phyloP scores from a whole-genome alignment of 1,140 invertebrate genomes.

The Antheraea mylitta region DNA sequence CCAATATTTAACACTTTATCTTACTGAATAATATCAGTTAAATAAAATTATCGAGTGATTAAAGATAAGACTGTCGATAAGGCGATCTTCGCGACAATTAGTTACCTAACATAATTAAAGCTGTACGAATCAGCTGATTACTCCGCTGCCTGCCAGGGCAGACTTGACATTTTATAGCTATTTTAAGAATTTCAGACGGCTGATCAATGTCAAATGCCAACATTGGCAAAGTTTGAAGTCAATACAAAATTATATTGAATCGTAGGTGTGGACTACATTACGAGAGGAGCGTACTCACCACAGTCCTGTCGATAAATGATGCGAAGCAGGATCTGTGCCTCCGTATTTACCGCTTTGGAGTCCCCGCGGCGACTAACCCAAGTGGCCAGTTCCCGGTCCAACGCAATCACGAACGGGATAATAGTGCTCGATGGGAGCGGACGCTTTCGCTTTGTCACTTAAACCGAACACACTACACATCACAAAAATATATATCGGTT shows the following conservation, averaged over 20 bases:
- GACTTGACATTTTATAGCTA: constrained; percentile 73
- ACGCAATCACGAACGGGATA: constrained; percentile 75
- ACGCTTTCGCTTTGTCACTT: constrained; percentile 74
- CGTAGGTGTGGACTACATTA: constrained; percentile 7
- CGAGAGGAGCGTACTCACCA: constrained; percentile 55
- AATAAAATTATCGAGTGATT: constrained; percentile 42
- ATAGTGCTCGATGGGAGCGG: constrained; percentile 68
- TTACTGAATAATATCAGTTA: constrained; percentile 42
- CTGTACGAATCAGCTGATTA: constrained; percentile 70
- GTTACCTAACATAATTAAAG: constrained; percentile 75
- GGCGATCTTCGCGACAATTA: constrained; percentile 36
- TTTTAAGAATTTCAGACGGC: constrained; percentile 72
- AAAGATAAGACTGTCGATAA: constrained; percentile 27
- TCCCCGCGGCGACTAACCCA: constrained; percentile 71
- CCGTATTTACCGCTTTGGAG: constrained; percentile 76
- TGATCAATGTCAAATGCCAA: constrained; percentile 72
- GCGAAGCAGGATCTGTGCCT: constrained; percentile 67
- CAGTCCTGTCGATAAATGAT: constrained; percentile 74
- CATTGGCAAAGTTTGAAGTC: constrained; percentile 22
- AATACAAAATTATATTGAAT: constrained; percentile 26
- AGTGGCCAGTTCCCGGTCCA: constrained; percentile 65
- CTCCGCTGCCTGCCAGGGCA: constrained; percentile 69
- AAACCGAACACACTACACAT: constrained; percentile 64
- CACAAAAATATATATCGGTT: constrained; percentile 58
- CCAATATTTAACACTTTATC: constrained; percentile 41